phyloP scores from a whole-genome alignment of 2,113 vertebrate species.

The Noctilio leporinus region DNA sequence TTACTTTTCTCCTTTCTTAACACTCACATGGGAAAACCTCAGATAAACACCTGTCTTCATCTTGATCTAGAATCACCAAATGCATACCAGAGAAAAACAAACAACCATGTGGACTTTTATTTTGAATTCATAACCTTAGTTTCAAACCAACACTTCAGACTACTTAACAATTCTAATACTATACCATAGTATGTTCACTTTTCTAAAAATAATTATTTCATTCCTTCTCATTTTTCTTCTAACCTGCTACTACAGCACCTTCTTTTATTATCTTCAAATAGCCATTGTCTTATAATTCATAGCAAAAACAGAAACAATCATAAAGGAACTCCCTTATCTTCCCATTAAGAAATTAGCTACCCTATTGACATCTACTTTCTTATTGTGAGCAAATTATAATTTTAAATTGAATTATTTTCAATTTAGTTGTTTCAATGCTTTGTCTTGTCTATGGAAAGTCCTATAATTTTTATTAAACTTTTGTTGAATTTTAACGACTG shows the following conservation, averaged over 20 bases:
- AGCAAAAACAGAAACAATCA: neutral
- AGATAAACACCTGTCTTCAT: neutral
- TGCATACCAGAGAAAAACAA: neutral
- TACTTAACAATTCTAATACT: neutral
- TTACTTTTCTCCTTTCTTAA: neutral
- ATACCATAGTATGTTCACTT: neutral
- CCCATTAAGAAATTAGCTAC: neutral
- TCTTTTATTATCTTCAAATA: neutral
- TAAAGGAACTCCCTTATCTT: neutral
- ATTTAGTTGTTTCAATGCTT: neutral
- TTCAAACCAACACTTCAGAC: neutral
- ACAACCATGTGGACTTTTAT: neutral
- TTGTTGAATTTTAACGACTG: neutral
- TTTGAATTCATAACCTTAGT: neutral
- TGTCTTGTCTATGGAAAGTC: neutral
- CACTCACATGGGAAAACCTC: neutral
- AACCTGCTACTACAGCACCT: neutral
- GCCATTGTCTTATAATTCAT: neutral
- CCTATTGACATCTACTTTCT: neutral
- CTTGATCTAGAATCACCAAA: neutral
- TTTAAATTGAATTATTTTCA: too few species aligned
- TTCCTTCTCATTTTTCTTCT: neutral
- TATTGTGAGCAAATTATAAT: neutral
- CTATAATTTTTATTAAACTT: neutral
- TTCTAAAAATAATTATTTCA: neutral